Evolutionary conservation across 2,113 vertebrate species (phyloP).

Genomic region (Pygoscelis antarcticus): DNA sequence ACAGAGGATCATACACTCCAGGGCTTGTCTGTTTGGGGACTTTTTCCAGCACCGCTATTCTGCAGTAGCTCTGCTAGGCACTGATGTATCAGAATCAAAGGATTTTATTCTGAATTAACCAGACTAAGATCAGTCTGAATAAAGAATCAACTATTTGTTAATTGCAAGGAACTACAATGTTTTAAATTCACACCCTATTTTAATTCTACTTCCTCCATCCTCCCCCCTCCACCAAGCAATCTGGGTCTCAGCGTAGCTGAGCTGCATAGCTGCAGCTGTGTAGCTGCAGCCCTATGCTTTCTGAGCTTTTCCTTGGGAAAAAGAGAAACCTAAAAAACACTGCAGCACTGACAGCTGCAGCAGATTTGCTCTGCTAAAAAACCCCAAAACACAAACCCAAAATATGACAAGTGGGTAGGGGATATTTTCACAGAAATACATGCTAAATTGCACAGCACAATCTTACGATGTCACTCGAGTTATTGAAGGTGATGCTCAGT

Average conservation of each 20-base stretch:
- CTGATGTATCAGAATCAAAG: neutral
- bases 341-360: neutral
- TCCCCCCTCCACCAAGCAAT: neutral
- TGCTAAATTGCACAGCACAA: neutral
- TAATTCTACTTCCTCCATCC: neutral
- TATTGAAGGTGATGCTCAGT: neutral
- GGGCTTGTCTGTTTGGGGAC: neutral
- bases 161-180: neutral
- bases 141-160: neutral
- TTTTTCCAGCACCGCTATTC: neutral
- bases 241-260: neutral
- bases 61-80: neutral
- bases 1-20: neutral
- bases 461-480: neutral
- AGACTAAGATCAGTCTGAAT: neutral
- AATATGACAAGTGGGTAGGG: neutral
- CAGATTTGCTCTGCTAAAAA: neutral
- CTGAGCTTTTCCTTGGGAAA: neutral
- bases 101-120: neutral
- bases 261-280: fast-evolving
- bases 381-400: neutral
- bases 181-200: neutral
- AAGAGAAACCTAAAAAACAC: neutral
- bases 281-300: neutral
- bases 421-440: neutral